phyloP scores from a whole-genome alignment of 2,888 invertebrate genomes.

The Tiphia femorata region DNA sequence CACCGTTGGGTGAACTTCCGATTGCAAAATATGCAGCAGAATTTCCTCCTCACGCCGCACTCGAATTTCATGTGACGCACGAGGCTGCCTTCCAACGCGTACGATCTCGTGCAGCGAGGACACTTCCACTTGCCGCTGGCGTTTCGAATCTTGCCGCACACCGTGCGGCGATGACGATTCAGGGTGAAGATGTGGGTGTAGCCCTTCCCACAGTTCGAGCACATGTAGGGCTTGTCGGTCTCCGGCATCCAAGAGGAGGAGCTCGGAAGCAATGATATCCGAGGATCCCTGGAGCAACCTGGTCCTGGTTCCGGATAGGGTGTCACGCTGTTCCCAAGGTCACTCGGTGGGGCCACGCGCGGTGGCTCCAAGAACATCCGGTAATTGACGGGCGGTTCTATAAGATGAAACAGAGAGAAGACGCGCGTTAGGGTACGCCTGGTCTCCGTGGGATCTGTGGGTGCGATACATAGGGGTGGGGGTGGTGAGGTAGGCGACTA shows the following conservation, averaged over 20 bases:
- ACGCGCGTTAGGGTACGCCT: slow-evolving; percentile 22
- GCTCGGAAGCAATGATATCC: neutral
- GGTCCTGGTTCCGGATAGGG: slow-evolving; percentile 2
- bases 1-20: slow-evolving; percentile 52
- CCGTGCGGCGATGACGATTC: slow-evolving; percentile 45
- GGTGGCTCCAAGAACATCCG: slow-evolving; percentile 11
- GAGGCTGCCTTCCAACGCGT: slow-evolving; percentile 51
- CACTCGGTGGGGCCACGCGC: neutral
- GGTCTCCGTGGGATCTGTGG: no score
- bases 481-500: no score
- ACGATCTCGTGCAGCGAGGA: slow-evolving; percentile 46
- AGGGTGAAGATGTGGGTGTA: slow-evolving; percentile 44
- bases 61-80: slow-evolving; percentile 76
- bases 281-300: neutral
- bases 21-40: slow-evolving; percentile 62
- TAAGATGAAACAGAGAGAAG: no score
- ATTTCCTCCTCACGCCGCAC: slow-evolving; percentile 78
- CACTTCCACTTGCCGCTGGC: slow-evolving; percentile 46
- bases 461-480: no score
- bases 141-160: slow-evolving; percentile 43
- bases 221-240: slow-evolving; percentile 44
- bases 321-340: slow-evolving; percentile 8
- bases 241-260: slow-evolving; percentile 27
- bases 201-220: slow-evolving; percentile 44
- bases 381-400: slow-evolving; percentile 4